These are phyloP conservation scores for Fringilla coelebs DNA, from an alignment of 2,797 vertebrate genomes.

Conservation along the genomic window DNA sequence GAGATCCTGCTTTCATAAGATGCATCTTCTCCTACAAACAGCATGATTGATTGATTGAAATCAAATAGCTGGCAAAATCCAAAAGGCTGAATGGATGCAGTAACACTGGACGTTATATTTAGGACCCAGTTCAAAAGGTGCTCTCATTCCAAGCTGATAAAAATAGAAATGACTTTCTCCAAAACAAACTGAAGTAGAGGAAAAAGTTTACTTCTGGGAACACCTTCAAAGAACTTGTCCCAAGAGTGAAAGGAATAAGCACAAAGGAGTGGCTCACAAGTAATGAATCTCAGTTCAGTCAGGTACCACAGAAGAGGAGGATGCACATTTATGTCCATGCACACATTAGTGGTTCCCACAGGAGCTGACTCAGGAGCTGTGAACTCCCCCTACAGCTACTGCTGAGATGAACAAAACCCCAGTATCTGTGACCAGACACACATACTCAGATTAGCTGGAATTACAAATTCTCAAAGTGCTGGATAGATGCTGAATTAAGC, in stretches of 20 bases:
- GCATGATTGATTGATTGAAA: not conserved
- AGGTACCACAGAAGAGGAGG: not conserved
- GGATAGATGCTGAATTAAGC: not conserved
- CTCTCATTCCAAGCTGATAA: not conserved
- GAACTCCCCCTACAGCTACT: not conserved
- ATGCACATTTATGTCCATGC: not conserved
- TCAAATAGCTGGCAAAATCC: not conserved
- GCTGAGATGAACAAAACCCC: not conserved
- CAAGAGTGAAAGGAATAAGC: not conserved
- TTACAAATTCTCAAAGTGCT: not conserved
- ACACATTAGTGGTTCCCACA: not conserved
- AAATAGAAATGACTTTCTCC: not conserved
- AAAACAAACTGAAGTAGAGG: not conserved
- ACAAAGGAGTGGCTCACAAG: not conserved
- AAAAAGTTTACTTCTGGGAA: not conserved
- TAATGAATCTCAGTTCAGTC: not conserved
- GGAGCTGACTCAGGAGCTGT: not conserved
- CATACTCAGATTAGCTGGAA: not conserved
- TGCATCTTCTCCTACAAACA: not conserved
- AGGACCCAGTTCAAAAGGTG: not conserved
- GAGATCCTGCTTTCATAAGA: not conserved
- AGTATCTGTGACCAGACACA: not conserved
- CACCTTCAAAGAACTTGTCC: not conserved
- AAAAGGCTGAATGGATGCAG: not conserved
- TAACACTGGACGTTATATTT: fast-evolving